Percentiles rank a stretch among this genome's conserved stretches.
Evolutionary conservation across 2,888 invertebrate species (phyloP).

Genomic region (Coronaproctus castanopsis): DNA sequence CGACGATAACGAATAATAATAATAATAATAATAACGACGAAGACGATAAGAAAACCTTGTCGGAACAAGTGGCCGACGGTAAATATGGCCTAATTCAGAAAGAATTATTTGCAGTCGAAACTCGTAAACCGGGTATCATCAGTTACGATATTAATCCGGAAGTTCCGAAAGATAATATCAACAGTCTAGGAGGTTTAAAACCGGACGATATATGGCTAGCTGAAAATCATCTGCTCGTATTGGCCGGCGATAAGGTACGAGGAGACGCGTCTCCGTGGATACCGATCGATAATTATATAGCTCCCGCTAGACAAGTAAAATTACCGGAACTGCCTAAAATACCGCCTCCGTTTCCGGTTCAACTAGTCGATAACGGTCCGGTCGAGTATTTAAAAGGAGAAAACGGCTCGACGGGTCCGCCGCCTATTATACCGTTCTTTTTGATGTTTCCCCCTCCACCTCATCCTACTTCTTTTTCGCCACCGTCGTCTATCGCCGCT

Average conservation of each 20-base stretch:
- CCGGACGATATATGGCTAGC: conserved; percentile 78
- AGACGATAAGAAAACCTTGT: conserved; percentile 60
- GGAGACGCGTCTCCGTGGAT: conserved; percentile 35
- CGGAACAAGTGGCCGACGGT: conserved; percentile 77
- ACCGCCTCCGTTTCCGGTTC: conserved; percentile 85
- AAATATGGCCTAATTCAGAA: conserved; percentile 75
- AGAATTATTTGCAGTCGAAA: conserved; percentile 46
- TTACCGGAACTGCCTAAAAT: conserved; percentile 60
- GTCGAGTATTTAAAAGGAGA: conserved; percentile 58
- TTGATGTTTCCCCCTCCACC: conserved; percentile 5
- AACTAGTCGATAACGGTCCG: conserved; percentile 65
- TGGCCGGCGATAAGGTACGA: conserved; percentile 56
- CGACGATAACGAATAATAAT: no score
- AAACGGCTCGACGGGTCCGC: conserved; percentile 49
- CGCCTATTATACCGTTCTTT: conserved; percentile 15
- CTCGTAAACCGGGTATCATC: conserved; percentile 57
- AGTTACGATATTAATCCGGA: conserved; percentile 64
- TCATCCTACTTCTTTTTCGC: background rate
- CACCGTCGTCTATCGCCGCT: no score
- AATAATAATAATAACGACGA: no score
- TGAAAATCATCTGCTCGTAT: conserved; percentile 64
- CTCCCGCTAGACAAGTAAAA: conserved; percentile 64
- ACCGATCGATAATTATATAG: conserved; percentile 64
- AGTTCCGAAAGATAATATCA: conserved; percentile 56
- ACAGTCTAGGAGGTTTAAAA: conserved; percentile 58